Percentiles rank a stretch among this genome's conserved stretches.
Conservation (phyloP, 2,888 invertebrate genomes). For the Conops quadrifasciatus region DNA sequence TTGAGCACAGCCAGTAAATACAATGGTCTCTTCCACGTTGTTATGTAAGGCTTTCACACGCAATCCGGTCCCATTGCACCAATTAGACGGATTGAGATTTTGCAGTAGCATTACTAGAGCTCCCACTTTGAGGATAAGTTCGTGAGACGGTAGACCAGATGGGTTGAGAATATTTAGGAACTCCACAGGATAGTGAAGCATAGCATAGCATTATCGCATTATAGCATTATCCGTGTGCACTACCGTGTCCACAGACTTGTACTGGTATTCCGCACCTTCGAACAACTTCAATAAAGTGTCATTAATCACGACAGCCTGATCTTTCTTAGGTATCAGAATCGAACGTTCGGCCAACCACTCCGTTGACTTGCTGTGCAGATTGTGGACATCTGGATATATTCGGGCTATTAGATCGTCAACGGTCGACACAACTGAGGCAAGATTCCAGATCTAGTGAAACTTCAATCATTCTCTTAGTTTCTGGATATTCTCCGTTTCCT, state of each 20-base stretch:
- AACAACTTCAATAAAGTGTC: background rate
- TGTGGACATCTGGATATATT: background rate
- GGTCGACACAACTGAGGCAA: background rate
- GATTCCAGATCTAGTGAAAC: background rate
- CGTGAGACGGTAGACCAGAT: constrained; percentile 5
- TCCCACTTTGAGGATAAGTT: constrained; percentile 2
- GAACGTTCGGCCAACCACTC: background rate
- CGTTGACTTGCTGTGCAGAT: background rate
- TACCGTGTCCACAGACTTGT: constrained; percentile 9
- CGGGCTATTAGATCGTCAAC: background rate
- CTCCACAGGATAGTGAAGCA: constrained; percentile 12
- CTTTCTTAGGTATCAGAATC: background rate
- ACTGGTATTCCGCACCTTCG: constrained; percentile 3
- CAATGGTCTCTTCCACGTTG: background rate
- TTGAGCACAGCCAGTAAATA: background rate
- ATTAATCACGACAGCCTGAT: background rate
- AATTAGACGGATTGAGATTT: constrained; percentile 4
- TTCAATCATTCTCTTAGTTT: background rate
- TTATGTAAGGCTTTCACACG: background rate
- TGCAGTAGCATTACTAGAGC: background rate
- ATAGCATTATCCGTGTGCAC: background rate
- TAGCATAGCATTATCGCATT: too few species aligned
- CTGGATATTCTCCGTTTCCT: background rate
- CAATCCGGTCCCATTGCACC: constrained; percentile 16
- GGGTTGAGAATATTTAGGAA: constrained; percentile 2